Evolutionary conservation across 1,140 invertebrate species (phyloP).

Genomic region (Apolygus lucorum): DNA sequence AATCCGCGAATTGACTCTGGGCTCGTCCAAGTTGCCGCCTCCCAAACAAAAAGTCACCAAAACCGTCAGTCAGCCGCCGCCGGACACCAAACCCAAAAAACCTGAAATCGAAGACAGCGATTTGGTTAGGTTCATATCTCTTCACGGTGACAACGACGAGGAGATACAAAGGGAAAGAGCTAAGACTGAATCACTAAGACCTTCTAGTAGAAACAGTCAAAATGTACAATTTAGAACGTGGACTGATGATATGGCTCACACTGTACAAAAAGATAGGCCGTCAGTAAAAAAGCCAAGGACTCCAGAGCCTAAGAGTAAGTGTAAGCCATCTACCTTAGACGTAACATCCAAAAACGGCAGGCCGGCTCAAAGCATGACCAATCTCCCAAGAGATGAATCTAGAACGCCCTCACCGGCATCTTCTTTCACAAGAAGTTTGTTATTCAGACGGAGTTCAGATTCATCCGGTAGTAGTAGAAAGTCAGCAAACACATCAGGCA

Average conservation of each 20-base stretch:
- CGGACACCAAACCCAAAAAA: constrained; percentile 17
- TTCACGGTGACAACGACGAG: constrained; percentile 31
- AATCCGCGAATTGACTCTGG: neutral
- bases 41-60: constrained; percentile 17
- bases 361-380: constrained; percentile 23
- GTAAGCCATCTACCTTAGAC: constrained; percentile 23
- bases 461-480: constrained; percentile 32
- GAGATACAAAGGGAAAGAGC: constrained; percentile 20
- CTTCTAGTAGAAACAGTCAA: constrained; percentile 24
- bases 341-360: constrained; percentile 20
- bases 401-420: constrained; percentile 32
- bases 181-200: neutral
- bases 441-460: constrained; percentile 33
- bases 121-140: constrained; percentile 30
- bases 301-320: constrained; percentile 25
- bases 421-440: constrained; percentile 29
- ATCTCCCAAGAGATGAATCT: constrained; percentile 29
- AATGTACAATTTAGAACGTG: constrained; percentile 28
- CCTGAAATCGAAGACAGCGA: constrained; percentile 30
- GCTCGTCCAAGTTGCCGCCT: neutral
- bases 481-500: constrained; percentile 13
- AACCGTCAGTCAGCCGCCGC: constrained; percentile 13
- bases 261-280: neutral
- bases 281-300: constrained; percentile 16
- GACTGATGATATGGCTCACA: constrained; percentile 26